Evolutionary conservation across 2,888 invertebrate species (phyloP).

Genomic region (Eupithecia subfuscata): DNA sequence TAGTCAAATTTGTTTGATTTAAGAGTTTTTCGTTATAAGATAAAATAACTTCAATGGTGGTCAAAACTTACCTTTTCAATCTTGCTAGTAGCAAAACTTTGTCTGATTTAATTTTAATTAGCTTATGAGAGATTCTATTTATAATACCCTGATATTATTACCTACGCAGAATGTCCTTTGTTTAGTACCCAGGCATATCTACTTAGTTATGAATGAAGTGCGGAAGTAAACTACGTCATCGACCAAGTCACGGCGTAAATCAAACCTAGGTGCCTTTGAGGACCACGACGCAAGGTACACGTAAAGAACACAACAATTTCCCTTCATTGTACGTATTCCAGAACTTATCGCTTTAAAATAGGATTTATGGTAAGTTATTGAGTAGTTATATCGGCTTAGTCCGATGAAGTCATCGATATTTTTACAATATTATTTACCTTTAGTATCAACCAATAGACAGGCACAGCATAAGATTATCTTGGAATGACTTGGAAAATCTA

Average conservation of each 20-base stretch:
- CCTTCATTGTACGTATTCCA: not conserved
- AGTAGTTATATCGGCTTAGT: not conserved
- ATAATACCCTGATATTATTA: not conserved
- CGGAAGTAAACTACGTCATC: conserved; percentile 56
- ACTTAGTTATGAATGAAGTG: conserved; percentile 55
- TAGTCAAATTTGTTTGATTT: too few relatives aligned
- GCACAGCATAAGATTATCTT: not conserved
- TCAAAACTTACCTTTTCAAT: not conserved
- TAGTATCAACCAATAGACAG: not conserved
- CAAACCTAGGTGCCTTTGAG: conserved; percentile 17
- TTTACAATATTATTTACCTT: not conserved
- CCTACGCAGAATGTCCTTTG: not conserved
- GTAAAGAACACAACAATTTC: conserved; percentile 21
- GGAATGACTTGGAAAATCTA: not conserved
- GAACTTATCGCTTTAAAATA: not conserved
- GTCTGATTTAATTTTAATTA: not conserved
- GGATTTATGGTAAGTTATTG: not conserved
- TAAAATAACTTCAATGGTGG: not conserved
- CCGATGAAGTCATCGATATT: conserved; percentile 6
- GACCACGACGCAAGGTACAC: conserved; percentile 3
- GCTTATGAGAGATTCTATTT: not conserved
- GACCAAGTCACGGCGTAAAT: conserved; percentile 39
- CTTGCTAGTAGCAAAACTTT: not conserved
- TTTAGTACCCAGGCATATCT: conserved; percentile 2
- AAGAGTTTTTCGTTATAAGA: not conserved